Percentiles rank a stretch among this genome's conserved stretches.
phyloP scores from a whole-genome alignment of 2,113 vertebrate species.

The Osmerus eperlanus region DNA sequence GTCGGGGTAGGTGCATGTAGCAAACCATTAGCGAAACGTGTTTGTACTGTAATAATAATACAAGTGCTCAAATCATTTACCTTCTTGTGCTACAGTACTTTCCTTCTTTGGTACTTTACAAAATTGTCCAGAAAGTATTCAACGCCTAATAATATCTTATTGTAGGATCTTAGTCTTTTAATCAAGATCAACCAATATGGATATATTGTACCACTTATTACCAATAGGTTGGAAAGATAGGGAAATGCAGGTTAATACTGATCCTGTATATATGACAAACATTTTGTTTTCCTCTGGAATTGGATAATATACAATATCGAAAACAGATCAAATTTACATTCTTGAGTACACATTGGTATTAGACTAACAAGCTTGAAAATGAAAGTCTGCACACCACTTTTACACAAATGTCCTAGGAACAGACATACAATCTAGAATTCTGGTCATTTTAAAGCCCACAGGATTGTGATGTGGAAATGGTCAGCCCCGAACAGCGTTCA shows the following conservation, averaged over 20 bases:
- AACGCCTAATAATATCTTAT: constrained; percentile 6
- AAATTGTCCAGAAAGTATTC: constrained; percentile 21
- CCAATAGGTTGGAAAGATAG: not conserved
- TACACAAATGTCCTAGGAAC: constrained; percentile 48
- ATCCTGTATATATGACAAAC: not conserved
- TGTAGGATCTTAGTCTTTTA: not conserved
- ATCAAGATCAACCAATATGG: too few relatives aligned
- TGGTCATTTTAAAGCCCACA: constrained; percentile 41
- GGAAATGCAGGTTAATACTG: not conserved
- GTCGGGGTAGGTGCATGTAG: not conserved
- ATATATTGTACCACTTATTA: not conserved
- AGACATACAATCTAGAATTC: constrained; percentile 53
- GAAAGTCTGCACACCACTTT: constrained; percentile 61
- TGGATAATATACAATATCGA: constrained; percentile 2
- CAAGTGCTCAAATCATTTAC: not conserved
- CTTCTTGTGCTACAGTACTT: constrained; percentile 23
- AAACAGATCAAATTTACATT: constrained; percentile 60
- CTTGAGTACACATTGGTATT: constrained; percentile 50
- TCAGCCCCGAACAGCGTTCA: not conserved
- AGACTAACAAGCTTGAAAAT: constrained; percentile 61
- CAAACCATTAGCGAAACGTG: not conserved
- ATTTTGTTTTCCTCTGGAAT: not conserved
- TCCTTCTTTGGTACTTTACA: constrained; percentile 24
- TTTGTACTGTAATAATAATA: too few relatives aligned
- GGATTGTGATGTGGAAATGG: not conserved